Conservation (phyloP, 2,888 invertebrate species). For the Drosophila antonietae region DNA sequence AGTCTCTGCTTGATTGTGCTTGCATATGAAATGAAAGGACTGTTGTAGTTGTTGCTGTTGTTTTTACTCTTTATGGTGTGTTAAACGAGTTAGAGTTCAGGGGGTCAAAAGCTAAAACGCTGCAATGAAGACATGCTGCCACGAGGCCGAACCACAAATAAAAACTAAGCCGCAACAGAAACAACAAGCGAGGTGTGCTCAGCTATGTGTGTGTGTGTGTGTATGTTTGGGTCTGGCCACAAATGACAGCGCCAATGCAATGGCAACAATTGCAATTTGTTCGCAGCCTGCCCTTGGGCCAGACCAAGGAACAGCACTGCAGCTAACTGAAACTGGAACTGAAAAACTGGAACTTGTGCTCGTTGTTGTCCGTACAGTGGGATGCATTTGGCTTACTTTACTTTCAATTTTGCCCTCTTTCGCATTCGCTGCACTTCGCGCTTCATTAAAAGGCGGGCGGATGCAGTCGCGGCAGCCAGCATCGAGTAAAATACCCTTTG, state of each 20-base stretch:
- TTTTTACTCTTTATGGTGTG: conserved; percentile 65
- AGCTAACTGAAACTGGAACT: conserved; percentile 23
- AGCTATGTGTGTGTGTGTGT: conserved; percentile 7
- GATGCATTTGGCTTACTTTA: conserved; percentile 48
- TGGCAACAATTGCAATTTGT: conserved; percentile 85
- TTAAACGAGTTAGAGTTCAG: conserved; percentile 70
- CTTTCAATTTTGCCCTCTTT: conserved; percentile 61
- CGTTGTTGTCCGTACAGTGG: conserved; percentile 58
- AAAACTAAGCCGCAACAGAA: conserved; percentile 51
- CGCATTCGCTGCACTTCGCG: conserved; percentile 84
- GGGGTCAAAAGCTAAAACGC: conserved; percentile 65
- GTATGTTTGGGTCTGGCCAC: conserved; percentile 56
- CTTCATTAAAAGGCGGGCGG: conserved; percentile 84
- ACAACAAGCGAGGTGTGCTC: conserved; percentile 21
- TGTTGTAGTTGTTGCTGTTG: conserved; percentile 18
- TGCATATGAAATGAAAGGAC: conserved; percentile 44
- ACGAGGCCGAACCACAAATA: conserved; percentile 50
- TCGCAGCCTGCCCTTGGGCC: conserved; percentile 81
- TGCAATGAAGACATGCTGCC: conserved; percentile 64
- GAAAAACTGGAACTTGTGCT: conserved; percentile 31
- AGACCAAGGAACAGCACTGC: conserved; percentile 26
- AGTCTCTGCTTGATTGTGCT: conserved; percentile 30
- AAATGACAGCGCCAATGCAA: conserved; percentile 82
- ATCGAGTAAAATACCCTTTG: conserved; percentile 1
- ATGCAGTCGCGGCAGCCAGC: conserved; percentile 57